Conservation (phyloP, 2,888 invertebrate genomes). For the Hypolimnas misippus region DNA sequence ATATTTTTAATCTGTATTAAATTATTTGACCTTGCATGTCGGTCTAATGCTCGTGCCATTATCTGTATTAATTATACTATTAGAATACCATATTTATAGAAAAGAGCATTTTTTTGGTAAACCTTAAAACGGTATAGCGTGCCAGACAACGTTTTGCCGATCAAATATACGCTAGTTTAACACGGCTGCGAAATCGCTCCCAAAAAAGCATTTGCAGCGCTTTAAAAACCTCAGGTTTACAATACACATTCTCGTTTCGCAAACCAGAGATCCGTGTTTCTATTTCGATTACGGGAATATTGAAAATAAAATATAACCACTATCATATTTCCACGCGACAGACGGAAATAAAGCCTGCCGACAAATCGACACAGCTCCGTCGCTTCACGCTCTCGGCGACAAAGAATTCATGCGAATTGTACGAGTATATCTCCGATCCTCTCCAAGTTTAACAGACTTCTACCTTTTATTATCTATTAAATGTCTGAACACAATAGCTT, state of each 20-base stretch:
- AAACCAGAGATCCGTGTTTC: constrained; percentile 54
- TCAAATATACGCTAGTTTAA: constrained; percentile 18
- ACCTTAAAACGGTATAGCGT: background rate
- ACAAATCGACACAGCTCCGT: constrained; percentile 55
- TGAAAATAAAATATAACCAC: constrained; percentile 68
- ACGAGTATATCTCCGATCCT: constrained; percentile 20
- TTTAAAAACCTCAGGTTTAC: constrained; percentile 31
- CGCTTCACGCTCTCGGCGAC: constrained; percentile 35
- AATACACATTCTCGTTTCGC: constrained; percentile 37
- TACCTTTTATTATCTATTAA: background rate
- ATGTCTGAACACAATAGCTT: background rate
- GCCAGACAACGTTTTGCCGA: background rate
- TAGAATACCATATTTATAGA: background rate
- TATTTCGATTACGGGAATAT: constrained; percentile 66
- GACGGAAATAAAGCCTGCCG: constrained; percentile 78
- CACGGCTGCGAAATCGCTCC: background rate
- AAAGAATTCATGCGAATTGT: constrained; percentile 31
- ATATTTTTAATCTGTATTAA: no score
- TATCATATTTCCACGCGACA: constrained; percentile 77
- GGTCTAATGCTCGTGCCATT: no score
- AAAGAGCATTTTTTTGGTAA: background rate
- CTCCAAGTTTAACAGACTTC: constrained; percentile 4
- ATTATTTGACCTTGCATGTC: no score
- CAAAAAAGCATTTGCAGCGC: constrained; percentile 15
- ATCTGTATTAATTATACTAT: background rate